A percentile compares a stretch with the other conserved stretches of the same genome.
Conservation (phyloP, 2,113 vertebrate genomes). For the Lontra canadensis region DNA sequence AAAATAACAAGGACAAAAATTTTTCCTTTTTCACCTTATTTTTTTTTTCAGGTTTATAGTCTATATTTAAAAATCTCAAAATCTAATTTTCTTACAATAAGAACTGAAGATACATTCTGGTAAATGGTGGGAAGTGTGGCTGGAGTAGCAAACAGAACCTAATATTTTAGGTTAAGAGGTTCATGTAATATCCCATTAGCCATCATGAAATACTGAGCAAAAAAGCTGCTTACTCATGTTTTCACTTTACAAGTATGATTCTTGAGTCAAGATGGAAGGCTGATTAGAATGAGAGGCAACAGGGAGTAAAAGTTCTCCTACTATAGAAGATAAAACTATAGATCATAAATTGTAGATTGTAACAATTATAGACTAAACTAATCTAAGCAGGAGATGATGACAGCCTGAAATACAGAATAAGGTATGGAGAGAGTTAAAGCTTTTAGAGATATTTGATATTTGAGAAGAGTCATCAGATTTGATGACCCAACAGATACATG, state of each 20-base stretch:
- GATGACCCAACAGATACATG: background rate
- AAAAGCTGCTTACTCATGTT: background rate
- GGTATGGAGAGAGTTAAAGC: background rate
- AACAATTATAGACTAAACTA: background rate
- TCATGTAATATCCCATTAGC: background rate
- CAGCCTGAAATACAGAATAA: background rate
- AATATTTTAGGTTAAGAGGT: background rate
- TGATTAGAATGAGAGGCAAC: background rate
- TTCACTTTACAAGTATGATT: conserved; percentile 7
- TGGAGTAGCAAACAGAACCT: background rate
- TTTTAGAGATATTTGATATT: background rate
- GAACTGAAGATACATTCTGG: background rate
- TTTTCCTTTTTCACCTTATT: background rate
- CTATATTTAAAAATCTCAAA: background rate
- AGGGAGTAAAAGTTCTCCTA: background rate
- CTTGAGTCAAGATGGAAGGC: background rate
- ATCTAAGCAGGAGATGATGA: background rate
- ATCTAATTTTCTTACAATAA: background rate
- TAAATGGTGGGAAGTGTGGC: background rate
- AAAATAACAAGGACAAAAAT: background rate
- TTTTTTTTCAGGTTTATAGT: conserved; percentile 1
- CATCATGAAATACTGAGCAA: background rate
- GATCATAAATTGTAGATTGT: background rate
- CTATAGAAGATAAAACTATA: background rate
- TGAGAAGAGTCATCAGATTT: background rate